Conservation (phyloP, 2,797 vertebrate genomes). For the Cygnus olor region DNA sequence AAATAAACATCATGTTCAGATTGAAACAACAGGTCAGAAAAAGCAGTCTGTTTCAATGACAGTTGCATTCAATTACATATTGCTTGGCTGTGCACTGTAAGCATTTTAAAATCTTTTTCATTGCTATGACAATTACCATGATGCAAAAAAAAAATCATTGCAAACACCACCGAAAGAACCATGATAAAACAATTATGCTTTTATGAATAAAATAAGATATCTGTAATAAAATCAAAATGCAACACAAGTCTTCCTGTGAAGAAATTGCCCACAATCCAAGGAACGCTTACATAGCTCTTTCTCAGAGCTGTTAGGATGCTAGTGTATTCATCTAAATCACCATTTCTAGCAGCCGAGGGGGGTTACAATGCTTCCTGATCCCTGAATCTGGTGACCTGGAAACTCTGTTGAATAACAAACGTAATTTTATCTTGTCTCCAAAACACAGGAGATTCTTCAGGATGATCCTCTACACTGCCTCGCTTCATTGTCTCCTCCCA, state of each 20-base stretch:
- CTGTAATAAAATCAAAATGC: neutral
- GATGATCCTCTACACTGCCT: neutral
- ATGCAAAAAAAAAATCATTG: neutral
- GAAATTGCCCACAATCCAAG: neutral
- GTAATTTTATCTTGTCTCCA: neutral
- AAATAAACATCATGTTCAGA: slow-evolving; percentile 55
- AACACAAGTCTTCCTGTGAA: neutral
- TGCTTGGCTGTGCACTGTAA: slow-evolving; percentile 2
- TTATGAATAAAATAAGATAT: neutral
- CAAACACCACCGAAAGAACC: neutral
- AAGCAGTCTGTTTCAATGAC: slow-evolving; percentile 3
- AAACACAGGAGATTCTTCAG: neutral
- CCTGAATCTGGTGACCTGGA: neutral
- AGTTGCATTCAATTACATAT: neutral
- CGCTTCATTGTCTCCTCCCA: neutral
- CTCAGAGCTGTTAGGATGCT: neutral
- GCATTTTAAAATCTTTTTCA: neutral
- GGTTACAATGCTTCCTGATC: neutral
- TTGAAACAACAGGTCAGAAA: slow-evolving; percentile 53
- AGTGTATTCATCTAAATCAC: neutral
- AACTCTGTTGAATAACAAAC: neutral
- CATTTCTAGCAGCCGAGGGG: neutral
- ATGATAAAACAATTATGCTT: neutral
- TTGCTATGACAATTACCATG: neutral
- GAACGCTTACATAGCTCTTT: neutral